Evolutionary conservation across 1,140 invertebrate species (phyloP), one percentile per base, ranked within the genome.

Genomic region (Drosophila ficusphila): DNA sequence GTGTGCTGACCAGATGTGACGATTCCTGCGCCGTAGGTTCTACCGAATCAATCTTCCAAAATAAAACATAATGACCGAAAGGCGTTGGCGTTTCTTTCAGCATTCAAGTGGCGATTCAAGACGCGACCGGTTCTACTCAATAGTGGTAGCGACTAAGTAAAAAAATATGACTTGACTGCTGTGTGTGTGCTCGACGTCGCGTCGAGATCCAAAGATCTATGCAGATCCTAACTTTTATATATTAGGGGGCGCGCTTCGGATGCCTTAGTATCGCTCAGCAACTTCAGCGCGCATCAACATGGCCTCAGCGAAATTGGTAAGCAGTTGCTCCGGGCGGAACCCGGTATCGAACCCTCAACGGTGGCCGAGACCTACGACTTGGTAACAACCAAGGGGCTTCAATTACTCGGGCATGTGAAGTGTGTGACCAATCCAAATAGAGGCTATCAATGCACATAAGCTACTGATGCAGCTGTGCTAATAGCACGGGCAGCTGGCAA

Each of bases 251-350:
- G 57, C 60, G 49, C 36, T 34, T 42, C 49, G 39, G 47, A 60
- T 60, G 52, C 44, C 53, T 90, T 90, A 90, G 89, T 90, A 69
- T 83, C 75, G 70, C 33, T 90, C 69, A 57, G 61, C 62, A 88
- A 83, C 75, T 90, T 67, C 77, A 83, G 38, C 67, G 38, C 58
- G 77, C 81, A 79, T 76, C 77, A 90, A 60, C 73, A 90, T 90
- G 89, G 72, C 73, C 49, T 78, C 89, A 48, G 73, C 85, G 21
- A 90, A 90, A 73, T 75, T 90, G 89, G 89, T 90, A 49, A 86
- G 89, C 72, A 46, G n/a, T 14, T 9, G 14, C 9, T 19, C 12
- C 29, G 38, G 52, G 27, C 42, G 46, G 29, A 38, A 44, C 39
- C 27, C 41, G 1, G 25, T 14, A 5, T 11, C 21, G 39, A 48